These are phyloP conservation scores for Papilio glaucus DNA, from an alignment of 1,140 invertebrate species.

Conservation along the genomic window DNA sequence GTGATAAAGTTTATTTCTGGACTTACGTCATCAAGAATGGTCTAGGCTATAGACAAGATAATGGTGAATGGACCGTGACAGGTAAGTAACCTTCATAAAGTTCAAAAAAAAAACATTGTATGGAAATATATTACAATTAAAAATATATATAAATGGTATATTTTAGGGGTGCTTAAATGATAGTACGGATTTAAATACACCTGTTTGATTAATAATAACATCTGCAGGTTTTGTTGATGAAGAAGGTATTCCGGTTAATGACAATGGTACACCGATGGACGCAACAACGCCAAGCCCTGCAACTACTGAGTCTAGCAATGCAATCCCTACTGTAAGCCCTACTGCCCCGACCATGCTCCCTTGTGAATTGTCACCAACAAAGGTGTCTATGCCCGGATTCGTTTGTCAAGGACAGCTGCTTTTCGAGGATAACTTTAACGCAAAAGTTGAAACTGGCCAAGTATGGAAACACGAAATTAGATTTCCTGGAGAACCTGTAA, in stretches of 20 bases:
- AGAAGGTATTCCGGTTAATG: conserved; percentile 31
- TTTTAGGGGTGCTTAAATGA: too few relatives aligned
- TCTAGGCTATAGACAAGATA: conserved; percentile 84
- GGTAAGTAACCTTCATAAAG: conserved; percentile 47
- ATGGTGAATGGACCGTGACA: conserved; percentile 82
- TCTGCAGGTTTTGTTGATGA: conserved; percentile 30
- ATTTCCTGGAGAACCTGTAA: conserved; percentile 70
- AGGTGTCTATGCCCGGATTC: conserved; percentile 51
- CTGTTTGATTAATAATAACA: background rate
- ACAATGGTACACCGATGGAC: conserved; percentile 28
- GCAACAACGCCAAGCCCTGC: conserved; percentile 17
- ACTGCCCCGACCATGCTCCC: background rate
- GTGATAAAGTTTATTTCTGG: conserved; percentile 89
- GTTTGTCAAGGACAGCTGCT: conserved; percentile 81
- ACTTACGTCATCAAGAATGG: conserved; percentile 87
- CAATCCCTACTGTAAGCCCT: background rate
- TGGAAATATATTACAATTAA: too few relatives aligned
- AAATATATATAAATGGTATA: too few relatives aligned
- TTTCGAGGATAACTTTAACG: conserved; percentile 81
- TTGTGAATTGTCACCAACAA: conserved; percentile 48
- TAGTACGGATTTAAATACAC: background rate
- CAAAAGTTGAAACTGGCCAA: conserved; percentile 48
- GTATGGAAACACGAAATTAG: conserved; percentile 74
- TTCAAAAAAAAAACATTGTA: background rate
- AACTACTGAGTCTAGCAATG: background rate